A percentile compares a stretch with the other conserved stretches of the same genome.
Evolutionary conservation across 2,113 vertebrate genomes (phyloP).

Genomic region (Neopipo cinnamomea): DNA sequence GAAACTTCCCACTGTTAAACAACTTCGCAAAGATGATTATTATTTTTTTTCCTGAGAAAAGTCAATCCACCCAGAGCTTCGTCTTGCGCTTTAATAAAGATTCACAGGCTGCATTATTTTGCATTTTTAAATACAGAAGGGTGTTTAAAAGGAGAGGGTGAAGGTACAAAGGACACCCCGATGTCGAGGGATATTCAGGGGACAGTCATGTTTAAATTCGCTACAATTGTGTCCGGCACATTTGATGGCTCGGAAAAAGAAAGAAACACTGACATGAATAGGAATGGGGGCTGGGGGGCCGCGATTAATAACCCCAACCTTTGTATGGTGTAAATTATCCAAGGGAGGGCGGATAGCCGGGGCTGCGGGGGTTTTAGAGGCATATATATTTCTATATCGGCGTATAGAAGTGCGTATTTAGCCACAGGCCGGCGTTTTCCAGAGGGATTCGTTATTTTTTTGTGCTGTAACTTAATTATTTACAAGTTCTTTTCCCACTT

Average conservation of each 20-base stretch:
- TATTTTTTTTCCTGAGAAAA: not conserved
- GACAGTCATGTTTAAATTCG: conserved; percentile 35
- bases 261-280: not conserved
- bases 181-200: not conserved
- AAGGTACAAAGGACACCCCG: not conserved
- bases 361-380: not conserved
- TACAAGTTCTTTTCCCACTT: not conserved
- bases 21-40: not conserved
- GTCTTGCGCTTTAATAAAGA: not conserved
- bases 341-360: not conserved
- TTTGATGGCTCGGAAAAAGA: not conserved
- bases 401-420: not conserved
- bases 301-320: not conserved
- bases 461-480: not conserved
- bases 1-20: not conserved
- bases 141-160: not conserved
- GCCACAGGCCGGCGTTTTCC: not conserved
- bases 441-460: not conserved
- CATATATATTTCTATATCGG: too few species aligned
- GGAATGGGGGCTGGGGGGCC: not conserved
- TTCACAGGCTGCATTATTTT: not conserved
- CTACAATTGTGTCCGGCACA: not conserved
- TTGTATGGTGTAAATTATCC: not conserved
- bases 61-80: not conserved
- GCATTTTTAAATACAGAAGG: not conserved